Evolutionary conservation across 2,797 vertebrate genomes (phyloP).

Genomic region (Serranus cabrilla): DNA sequence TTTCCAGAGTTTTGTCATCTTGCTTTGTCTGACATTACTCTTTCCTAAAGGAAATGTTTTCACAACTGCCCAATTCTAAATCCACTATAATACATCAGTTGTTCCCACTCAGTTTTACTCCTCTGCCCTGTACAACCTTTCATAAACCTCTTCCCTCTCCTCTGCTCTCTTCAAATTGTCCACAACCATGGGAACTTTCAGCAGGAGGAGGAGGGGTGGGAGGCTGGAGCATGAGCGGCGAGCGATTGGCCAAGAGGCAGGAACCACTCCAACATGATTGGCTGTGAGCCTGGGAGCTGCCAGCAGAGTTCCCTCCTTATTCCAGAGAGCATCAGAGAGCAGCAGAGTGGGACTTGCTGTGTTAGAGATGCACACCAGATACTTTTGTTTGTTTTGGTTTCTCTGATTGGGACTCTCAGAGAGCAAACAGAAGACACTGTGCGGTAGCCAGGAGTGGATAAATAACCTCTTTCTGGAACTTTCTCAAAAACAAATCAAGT

Average conservation of each 20-base stretch:
- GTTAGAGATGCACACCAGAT: conserved; percentile 69
- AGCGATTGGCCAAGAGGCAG: conserved; percentile 67
- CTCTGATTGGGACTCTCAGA: conserved; percentile 44
- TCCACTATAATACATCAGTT: conserved; percentile 31
- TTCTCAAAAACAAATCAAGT: conserved; percentile 66
- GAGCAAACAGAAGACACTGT: conserved; percentile 28
- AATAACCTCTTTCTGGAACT: conserved; percentile 54
- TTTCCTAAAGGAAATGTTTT: conserved; percentile 50
- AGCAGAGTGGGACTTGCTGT: conserved; percentile 67
- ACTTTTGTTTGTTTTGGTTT: conserved; percentile 75
- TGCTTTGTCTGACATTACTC: neutral
- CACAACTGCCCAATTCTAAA: conserved; percentile 34
- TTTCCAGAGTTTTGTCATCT: conserved; percentile 13
- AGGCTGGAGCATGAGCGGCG: conserved; percentile 33
- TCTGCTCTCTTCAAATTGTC: conserved; percentile 31
- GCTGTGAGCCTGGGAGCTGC: conserved; percentile 74
- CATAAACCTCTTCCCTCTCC: conserved; percentile 20
- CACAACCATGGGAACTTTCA: conserved; percentile 74
- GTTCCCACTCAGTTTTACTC: conserved; percentile 35
- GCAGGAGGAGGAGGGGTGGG: conserved; percentile 32
- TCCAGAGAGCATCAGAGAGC: conserved; percentile 79
- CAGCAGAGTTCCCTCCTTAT: conserved; percentile 78
- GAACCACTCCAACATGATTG: conserved; percentile 69
- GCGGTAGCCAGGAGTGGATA: conserved; percentile 30
- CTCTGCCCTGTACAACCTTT: conserved; percentile 5